phyloP scores from a whole-genome alignment of 2,113 vertebrate genomes.

The Callorhinus ursinus region DNA sequence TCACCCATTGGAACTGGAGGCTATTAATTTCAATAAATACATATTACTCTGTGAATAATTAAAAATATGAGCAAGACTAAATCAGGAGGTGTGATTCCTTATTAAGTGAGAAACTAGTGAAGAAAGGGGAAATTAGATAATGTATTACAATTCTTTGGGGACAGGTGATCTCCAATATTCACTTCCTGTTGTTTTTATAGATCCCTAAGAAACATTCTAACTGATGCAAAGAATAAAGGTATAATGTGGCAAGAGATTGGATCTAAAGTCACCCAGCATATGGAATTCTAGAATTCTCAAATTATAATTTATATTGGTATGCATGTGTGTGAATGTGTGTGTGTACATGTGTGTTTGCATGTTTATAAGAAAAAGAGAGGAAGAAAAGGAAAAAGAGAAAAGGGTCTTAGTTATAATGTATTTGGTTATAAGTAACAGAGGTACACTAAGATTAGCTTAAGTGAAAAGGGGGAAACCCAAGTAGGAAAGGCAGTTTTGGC shows the following conservation, averaged over 20 bases:
- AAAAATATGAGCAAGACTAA: conserved; percentile 41
- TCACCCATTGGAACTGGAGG: neutral
- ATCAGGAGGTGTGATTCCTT: neutral
- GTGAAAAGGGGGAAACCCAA: neutral
- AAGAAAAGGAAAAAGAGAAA: neutral
- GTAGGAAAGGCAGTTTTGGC: neutral
- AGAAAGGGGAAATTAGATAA: neutral
- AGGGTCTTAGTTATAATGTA: neutral
- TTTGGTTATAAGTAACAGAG: conserved; percentile 23
- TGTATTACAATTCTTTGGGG: neutral
- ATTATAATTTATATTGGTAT: neutral
- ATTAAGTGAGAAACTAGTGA: neutral
- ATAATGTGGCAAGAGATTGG: neutral
- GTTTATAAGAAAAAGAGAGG: neutral
- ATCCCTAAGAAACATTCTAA: neutral
- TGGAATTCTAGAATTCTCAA: conserved; percentile 25
- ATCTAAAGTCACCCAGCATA: neutral
- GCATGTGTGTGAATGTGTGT: neutral
- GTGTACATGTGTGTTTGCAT: neutral
- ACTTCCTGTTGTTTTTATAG: neutral
- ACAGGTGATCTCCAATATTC: neutral
- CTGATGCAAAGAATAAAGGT: neutral
- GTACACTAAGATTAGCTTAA: neutral
- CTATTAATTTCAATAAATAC: neutral
- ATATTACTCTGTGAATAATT: conserved; percentile 1